Evolutionary conservation across 2,797 vertebrate species (phyloP).

Genomic region (Thalassophryne amazonica): DNA sequence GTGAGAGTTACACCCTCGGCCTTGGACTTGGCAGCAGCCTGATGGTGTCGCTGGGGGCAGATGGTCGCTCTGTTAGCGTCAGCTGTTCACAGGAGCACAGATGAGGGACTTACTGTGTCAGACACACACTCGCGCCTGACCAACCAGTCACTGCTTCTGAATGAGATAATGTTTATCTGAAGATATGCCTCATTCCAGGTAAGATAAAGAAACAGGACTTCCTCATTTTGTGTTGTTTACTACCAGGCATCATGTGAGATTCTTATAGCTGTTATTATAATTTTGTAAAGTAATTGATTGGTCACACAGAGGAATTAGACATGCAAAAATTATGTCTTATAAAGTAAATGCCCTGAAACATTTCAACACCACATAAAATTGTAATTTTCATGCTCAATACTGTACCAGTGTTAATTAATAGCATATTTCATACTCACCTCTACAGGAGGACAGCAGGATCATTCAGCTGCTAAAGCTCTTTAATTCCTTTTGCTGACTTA

Average conservation of each 20-base stretch:
- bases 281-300: not conserved
- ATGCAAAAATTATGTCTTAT: no score
- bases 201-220: not conserved
- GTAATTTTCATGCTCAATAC: no score
- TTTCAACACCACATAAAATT: no score
- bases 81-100: slow-evolving; percentile 55
- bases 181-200: slow-evolving; percentile 50
- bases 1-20: slow-evolving; percentile 32
- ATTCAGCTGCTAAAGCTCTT: slow-evolving; percentile 47
- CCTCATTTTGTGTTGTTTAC: not conserved
- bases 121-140: slow-evolving; percentile 10
- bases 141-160: not conserved
- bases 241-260: no score
- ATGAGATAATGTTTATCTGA: not conserved
- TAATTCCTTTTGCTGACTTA: slow-evolving; percentile 60
- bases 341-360: no score
- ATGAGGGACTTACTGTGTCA: slow-evolving; percentile 17
- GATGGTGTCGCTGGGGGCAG: slow-evolving; percentile 47
- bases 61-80: slow-evolving; percentile 56
- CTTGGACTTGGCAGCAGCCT: slow-evolving; percentile 55
- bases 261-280: not conserved
- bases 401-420: no score
- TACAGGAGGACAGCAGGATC: slow-evolving; percentile 19
- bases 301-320: no score
- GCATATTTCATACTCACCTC: slow-evolving; percentile 10